Conservation (phyloP, 2,888 invertebrate genomes). For the Caenorhabditis becei region DNA sequence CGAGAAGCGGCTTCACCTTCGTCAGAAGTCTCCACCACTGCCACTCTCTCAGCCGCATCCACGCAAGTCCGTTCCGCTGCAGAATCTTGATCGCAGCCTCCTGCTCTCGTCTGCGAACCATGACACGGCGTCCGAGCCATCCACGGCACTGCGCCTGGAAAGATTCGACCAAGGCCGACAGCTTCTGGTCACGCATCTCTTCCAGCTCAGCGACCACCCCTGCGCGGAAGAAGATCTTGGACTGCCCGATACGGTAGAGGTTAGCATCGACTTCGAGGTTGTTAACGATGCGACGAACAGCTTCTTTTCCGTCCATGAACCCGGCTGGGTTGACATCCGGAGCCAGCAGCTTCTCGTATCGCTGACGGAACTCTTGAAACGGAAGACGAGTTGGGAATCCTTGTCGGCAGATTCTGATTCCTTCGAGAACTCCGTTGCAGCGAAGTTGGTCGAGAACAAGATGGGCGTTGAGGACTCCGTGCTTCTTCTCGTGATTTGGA, state of each 20-base stretch:
- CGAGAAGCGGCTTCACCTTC: slow-evolving; percentile 94
- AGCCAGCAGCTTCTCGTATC: slow-evolving; percentile 98
- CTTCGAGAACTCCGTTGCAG: slow-evolving; percentile 99
- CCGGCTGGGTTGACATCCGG: slow-evolving; percentile 86
- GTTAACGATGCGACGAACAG: slow-evolving; percentile 90
- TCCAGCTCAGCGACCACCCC: slow-evolving; percentile 99
- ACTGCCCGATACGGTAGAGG: slow-evolving; percentile 80
- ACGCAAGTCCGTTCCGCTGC: slow-evolving; percentile 98
- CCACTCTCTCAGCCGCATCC: slow-evolving; percentile 98
- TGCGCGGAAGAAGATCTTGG: slow-evolving; percentile 85
- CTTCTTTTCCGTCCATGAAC: slow-evolving; percentile 87
- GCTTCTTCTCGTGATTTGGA: slow-evolving; percentile 88
- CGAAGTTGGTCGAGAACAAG: slow-evolving; percentile 99
- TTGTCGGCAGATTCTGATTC: slow-evolving; percentile 99
- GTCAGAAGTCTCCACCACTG: slow-evolving; percentile 99
- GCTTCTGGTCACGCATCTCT: slow-evolving; percentile 99
- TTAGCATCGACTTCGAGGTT: slow-evolving; percentile 87
- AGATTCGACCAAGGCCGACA: slow-evolving; percentile 96
- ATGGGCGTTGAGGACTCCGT: slow-evolving; percentile 94
- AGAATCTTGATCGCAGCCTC: slow-evolving; percentile 98
- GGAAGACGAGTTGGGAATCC: slow-evolving; percentile 99
- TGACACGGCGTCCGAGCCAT: slow-evolving; percentile 90
- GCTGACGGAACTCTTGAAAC: slow-evolving; percentile 99
- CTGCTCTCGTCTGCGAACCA: slow-evolving; percentile 95
- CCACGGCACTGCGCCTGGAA: slow-evolving; percentile 92